phyloP scores from a whole-genome alignment of 2,113 vertebrate species.

The Pagrus major region DNA sequence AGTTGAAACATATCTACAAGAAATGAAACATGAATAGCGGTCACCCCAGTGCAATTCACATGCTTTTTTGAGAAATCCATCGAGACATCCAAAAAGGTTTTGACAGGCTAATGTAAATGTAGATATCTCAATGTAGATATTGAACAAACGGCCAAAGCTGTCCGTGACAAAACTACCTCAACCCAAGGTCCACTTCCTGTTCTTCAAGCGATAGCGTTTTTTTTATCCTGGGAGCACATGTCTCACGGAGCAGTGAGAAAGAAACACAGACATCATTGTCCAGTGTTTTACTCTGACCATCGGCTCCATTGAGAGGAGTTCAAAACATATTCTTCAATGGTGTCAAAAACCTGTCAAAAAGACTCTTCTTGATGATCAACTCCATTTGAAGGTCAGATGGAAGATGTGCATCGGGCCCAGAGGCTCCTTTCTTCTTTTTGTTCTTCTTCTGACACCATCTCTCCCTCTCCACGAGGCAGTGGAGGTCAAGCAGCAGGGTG shows the following conservation, averaged over 20 bases:
- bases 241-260: background rate
- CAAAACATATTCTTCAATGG: constrained; percentile 25
- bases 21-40: background rate
- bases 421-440: constrained; percentile 22
- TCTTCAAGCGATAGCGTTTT: background rate
- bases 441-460: constrained; percentile 21
- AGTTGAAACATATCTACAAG: background rate
- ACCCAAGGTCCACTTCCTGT: background rate
- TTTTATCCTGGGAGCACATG: background rate
- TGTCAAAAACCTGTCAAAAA: constrained; percentile 40
- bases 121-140: too few species aligned
- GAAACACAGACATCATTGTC: background rate
- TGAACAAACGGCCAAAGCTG: too few species aligned
- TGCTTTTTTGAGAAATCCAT: background rate
- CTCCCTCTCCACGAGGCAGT: constrained; percentile 30
- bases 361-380: constrained; percentile 32
- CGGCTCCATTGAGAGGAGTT: constrained; percentile 9
- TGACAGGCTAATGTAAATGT: background rate
- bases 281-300: background rate
- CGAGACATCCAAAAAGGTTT: background rate
- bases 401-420: constrained; percentile 34
- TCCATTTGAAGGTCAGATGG: constrained; percentile 47
- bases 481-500: constrained; percentile 44
- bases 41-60: background rate
- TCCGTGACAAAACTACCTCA: background rate